Conservation (phyloP, 2,113 vertebrate species). For the Apaloderma vittatum region DNA sequence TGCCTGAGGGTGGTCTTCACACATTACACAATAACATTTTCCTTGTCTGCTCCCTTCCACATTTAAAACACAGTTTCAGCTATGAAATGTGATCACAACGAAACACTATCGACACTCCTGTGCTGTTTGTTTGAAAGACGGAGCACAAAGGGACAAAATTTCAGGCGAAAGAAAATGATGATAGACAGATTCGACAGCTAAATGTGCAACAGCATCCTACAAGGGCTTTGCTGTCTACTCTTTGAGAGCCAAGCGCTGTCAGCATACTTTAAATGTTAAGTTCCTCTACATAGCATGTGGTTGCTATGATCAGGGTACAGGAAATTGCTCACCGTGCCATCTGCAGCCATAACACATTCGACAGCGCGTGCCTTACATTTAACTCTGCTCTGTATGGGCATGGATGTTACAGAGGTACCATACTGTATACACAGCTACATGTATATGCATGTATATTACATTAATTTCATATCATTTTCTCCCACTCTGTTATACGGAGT, state of each 20-base stretch:
- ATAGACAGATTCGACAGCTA: neutral
- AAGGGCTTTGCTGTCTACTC: neutral
- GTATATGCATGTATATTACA: neutral
- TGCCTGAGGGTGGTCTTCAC: neutral
- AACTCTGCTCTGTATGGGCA: neutral
- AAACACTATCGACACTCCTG: neutral
- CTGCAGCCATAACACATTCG: neutral
- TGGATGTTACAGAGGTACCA: neutral
- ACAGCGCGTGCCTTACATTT: neutral
- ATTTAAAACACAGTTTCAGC: neutral
- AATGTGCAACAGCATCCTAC: neutral
- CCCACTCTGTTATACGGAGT: neutral
- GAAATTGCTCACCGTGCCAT: neutral
- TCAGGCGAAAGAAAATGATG: neutral
- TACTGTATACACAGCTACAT: neutral
- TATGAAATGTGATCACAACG: neutral
- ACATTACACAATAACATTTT: neutral
- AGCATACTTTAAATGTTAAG: neutral
- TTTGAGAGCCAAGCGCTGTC: neutral
- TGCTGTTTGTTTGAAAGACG: rapidly evolving
- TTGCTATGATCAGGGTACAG: neutral
- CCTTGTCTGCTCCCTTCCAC: neutral
- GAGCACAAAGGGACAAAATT: neutral
- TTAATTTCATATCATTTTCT: neutral
- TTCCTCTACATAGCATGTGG: neutral